A percentile compares a stretch with the other conserved stretches of the same genome.
Evolutionary conservation across 2,888 invertebrate genomes (phyloP).

Genomic region (Labia minor): DNA sequence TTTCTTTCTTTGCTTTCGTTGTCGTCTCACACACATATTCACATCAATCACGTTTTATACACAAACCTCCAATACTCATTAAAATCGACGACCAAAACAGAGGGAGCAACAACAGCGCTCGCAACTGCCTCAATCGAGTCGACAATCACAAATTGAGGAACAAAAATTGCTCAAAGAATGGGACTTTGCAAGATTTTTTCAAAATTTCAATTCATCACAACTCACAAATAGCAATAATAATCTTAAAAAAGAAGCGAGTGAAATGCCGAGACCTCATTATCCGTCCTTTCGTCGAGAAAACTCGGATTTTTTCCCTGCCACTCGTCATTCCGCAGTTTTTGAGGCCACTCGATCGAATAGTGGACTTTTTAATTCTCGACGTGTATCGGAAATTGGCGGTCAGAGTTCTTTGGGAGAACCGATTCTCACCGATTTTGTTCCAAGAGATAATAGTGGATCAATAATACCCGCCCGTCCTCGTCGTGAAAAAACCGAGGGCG

Average conservation of each 20-base stretch:
- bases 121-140: slow-evolving; percentile 35
- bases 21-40: slow-evolving; percentile 7
- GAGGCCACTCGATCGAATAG: slow-evolving; percentile 42
- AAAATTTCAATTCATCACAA: slow-evolving; percentile 36
- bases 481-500: slow-evolving; percentile 81
- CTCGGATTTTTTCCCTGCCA: slow-evolving; percentile 69
- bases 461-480: slow-evolving; percentile 46
- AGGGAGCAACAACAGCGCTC: neutral
- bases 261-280: slow-evolving; percentile 19
- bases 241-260: neutral
- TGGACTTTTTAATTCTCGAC: slow-evolving; percentile 27
- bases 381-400: slow-evolving; percentile 30
- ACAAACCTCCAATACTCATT: neutral
- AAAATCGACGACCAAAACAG: neutral
- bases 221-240: slow-evolving; percentile 19
- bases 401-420: slow-evolving; percentile 48
- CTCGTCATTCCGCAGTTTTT: slow-evolving; percentile 59
- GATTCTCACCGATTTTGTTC: slow-evolving; percentile 54
- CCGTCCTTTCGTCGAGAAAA: slow-evolving; percentile 73
- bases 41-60: neutral
- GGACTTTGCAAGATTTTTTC: slow-evolving; percentile 80
- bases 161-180: slow-evolving; percentile 72
- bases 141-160: slow-evolving; percentile 55
- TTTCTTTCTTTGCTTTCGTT: slow-evolving; percentile 13
- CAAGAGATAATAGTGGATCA: slow-evolving; percentile 37